Base-by-base conservation (phyloP, 35 echinoderm and acorn worm species). In the Diadema setosum region DNA sequence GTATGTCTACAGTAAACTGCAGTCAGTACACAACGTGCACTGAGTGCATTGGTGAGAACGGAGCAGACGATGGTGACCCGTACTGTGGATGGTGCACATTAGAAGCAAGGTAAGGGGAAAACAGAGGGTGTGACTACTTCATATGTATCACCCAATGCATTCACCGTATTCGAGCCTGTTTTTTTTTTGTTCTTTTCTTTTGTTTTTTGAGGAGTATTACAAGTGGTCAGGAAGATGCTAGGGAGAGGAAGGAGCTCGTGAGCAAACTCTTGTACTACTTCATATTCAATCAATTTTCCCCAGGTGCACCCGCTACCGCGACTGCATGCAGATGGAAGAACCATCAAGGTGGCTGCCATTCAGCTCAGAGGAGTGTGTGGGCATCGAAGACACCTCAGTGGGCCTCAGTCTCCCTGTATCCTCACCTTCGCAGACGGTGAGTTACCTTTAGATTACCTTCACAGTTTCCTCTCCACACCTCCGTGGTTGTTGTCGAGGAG, bases 71-170 rank as follows among this genome's bases (percentile, higher is more conserved):
- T 46, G 91, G 91, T 58, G 90, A 91, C 83, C 90, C 90, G 45
- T 91, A 91, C 73, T 91, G 90, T 80, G 90, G 90, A 15, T 91
- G 90, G 90, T 91, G 90, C 31, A 81, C 83, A 41, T 50, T 91
- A 42, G 44, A 91, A 58, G 49, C 45, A 87, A 86, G 32, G 90
- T 91, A 86, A 81, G 86, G n/a, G n/a, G n/a, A n/a, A n/a, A n/a
- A n/a, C n/a, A n/a, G n/a, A n/a, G n/a, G n/a, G n/a, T n/a, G n/a
- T n/a, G n/a, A n/a, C n/a, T n/a, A n/a, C n/a, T n/a, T n/a, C n/a
- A n/a, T n/a, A n/a, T n/a, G n/a, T n/a, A n/a, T n/a, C n/a, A n/a
- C n/a, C n/a, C n/a, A n/a, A n/a, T n/a, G n/a, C n/a, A n/a, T n/a
- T n/a, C n/a, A n/a, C n/a, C n/a, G n/a, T n/a, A n/a, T n/a, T n/a